phyloP scores from a whole-genome alignment of 2,113 vertebrate genomes.

The Falco punctatus region DNA sequence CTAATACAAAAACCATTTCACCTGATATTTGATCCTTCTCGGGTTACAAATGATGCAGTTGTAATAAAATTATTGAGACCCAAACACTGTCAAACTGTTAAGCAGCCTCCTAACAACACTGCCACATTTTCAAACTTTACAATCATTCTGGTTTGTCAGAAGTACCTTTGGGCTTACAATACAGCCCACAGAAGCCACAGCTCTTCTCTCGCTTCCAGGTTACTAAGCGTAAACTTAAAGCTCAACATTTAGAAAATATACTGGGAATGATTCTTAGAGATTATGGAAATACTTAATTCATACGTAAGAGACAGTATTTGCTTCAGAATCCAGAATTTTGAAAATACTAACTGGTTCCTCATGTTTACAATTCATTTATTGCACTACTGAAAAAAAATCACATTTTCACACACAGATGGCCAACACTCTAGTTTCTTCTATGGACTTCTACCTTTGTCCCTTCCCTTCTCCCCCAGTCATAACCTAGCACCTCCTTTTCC shows the following conservation, averaged over 20 bases:
- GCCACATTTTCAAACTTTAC: not conserved
- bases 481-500: not conserved
- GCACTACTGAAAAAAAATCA: not conserved
- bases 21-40: not conserved
- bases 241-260: not conserved
- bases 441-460: not conserved
- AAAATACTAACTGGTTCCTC: not conserved
- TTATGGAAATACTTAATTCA: not conserved
- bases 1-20: not conserved
- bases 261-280: too few species aligned
- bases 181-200: not conserved
- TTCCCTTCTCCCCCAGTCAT: not conserved
- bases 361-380: not conserved
- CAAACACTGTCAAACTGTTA: not conserved
- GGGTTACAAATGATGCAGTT: not conserved
- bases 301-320: not conserved
- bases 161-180: not conserved
- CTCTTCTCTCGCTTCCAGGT: not conserved
- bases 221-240: not conserved
- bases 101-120: not conserved
- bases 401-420: not conserved
- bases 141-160: not conserved
- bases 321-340: not conserved
- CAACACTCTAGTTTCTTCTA: not conserved
- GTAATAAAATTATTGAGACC: not conserved